Base-by-base conservation (phyloP, 2,113 vertebrate species). In the Carassius carassius region DNA sequence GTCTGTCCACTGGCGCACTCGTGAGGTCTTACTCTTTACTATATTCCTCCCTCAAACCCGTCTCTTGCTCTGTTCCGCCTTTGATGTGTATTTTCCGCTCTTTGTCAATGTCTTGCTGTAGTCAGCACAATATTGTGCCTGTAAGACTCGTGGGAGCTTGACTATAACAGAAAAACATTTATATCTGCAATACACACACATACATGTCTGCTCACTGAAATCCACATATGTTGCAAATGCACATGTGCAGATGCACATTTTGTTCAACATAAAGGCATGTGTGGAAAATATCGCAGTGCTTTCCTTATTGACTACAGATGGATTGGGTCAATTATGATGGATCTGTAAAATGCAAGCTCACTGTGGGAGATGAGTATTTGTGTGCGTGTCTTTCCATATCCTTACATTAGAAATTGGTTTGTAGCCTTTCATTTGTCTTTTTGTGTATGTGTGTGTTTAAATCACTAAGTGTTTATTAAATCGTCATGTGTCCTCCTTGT, bases 121-220 rank as follows among this genome's bases (percentile, higher is more conserved):
- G 89, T 93, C 91, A 92, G 91, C 92, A 92, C 60, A 92, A 90
- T 81, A 67, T 56, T 51, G 47, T 6, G 80, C 49, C 65, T 82
- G 65, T 72, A 25, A 23, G 19, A 72, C 80, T 82, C 65, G 7
- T 51, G 78, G 60, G 75, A 47, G 56, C 78, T 90, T 91, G 91
- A 91, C 89, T 90, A 85, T 89, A 93, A 58, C 35, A 51, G 65
- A 29, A 83, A 93, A 87, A 86, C 90, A 89, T 93, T 92, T 91
- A 91, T 89, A 91, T 91, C 89, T 89, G 88, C 89, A 85, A 90
- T 89, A 87, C 8, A 69, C n/a, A 75, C 60, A 77, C 29, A 21
- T 4, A 44, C 49, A 63, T 56, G 5, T 2, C 11, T 41, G 10
- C 10, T 5, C 25, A 25, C n/a, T 37, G 12, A 25, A 41, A 35